A percentile compares a stretch with the other conserved stretches of the same genome.
phyloP scores from a whole-genome alignment of 1,140 invertebrate genomes.

The Trachelipus rathkii region DNA sequence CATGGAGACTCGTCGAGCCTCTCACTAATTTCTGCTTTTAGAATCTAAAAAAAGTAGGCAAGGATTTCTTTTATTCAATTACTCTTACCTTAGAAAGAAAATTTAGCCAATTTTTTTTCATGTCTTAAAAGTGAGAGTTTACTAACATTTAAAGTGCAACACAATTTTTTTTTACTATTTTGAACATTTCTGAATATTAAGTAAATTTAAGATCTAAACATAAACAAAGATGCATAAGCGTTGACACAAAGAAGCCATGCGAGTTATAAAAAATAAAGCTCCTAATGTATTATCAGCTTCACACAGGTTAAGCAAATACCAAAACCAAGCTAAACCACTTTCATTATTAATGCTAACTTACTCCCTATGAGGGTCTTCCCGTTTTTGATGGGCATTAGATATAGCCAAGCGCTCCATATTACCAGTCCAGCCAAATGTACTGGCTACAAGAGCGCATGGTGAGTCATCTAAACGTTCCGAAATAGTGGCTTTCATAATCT shows the following conservation, averaged over 20 bases:
- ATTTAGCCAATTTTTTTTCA: no score
- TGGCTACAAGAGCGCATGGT: constrained; percentile 93
- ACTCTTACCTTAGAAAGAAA: no score
- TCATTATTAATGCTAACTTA: constrained; percentile 36
- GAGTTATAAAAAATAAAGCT: neutral
- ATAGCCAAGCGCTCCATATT: constrained; percentile 97
- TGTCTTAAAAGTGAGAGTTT: no score
- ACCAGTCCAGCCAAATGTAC: constrained; percentile 74
- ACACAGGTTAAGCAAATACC: neutral
- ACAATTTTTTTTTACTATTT: no score
- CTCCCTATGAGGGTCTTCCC: constrained; percentile 74
- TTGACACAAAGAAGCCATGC: neutral
- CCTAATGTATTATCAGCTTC: no score
- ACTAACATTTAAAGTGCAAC: no score
- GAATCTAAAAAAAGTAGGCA: constrained; percentile 53
- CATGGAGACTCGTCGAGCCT: constrained; percentile 62
- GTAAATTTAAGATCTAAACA: neutral
- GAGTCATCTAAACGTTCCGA: constrained; percentile 88
- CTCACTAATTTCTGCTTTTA: constrained; percentile 62
- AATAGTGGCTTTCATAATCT: constrained; percentile 74
- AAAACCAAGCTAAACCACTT: constrained; percentile 28
- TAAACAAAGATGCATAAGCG: neutral
- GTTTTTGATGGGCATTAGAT: constrained; percentile 94
- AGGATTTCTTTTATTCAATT: no score
- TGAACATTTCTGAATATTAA: no score